phyloP scores from a whole-genome alignment of 92 coral and sea anemone species.

The Pocillopora grandis region DNA sequence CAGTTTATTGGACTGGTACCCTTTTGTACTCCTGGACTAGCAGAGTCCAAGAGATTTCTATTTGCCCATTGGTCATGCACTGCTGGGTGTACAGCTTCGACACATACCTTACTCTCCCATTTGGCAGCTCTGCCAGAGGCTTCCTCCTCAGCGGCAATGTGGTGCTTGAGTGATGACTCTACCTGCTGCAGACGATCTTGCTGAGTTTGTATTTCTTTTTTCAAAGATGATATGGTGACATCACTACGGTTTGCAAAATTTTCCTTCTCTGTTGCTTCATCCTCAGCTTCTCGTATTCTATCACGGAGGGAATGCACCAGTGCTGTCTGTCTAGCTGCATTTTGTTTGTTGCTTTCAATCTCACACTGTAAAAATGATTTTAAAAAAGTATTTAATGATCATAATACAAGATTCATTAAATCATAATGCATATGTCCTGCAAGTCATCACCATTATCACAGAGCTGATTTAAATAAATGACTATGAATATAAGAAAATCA shows the following conservation, averaged over 20 bases:
- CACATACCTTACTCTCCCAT: conserved; percentile 89
- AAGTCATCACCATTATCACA: too few species aligned
- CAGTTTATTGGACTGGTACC: too few species aligned
- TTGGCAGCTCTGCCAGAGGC: conserved; percentile 72
- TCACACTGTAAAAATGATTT: conserved; percentile 76
- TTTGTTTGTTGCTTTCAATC: conserved; percentile 92
- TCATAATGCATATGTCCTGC: too few species aligned
- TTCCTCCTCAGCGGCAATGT: conserved; percentile 85
- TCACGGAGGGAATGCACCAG: conserved; percentile 91
- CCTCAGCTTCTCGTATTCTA: conserved; percentile 94
- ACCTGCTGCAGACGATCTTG: conserved; percentile 91
- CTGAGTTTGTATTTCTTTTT: conserved; percentile 83
- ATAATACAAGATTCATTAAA: not conserved
- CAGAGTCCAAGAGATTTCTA: too few species aligned
- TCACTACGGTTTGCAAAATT: conserved; percentile 92
- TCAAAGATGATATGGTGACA: conserved; percentile 81
- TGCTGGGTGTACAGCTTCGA: not conserved
- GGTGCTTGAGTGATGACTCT: conserved; percentile 89
- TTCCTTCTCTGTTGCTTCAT: conserved; percentile 80
- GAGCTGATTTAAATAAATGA: too few species aligned
- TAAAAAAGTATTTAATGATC: not conserved
- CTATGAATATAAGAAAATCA: too few species aligned
- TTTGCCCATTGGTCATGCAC: too few species aligned
- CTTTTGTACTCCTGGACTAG: too few species aligned
- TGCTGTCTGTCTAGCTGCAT: conserved; percentile 90